Conservation (phyloP, 2,113 vertebrate species). For the Aegithalos caudatus region DNA sequence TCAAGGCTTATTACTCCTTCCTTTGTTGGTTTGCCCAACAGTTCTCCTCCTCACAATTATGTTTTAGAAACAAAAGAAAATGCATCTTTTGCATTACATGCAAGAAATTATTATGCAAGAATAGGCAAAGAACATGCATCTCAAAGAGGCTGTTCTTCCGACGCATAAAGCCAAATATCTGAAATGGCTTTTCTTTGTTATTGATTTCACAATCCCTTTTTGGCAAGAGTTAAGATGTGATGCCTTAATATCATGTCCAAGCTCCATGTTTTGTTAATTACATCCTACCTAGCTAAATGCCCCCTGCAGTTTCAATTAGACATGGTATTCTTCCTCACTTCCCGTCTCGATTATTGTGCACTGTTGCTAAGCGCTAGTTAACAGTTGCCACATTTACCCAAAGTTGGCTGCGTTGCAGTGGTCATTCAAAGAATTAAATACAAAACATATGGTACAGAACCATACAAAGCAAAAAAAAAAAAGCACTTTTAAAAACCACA, state of each 20-base stretch:
- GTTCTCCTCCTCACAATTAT: not conserved
- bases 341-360: constrained; percentile 48
- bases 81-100: fast-evolving
- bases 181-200: not conserved
- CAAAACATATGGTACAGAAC: constrained; percentile 59
- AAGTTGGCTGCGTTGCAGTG: constrained; percentile 28
- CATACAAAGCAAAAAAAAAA: not conserved
- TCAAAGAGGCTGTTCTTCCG: not conserved
- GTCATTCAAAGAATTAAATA: constrained; percentile 46
- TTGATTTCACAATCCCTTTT: not conserved
- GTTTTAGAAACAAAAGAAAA: not conserved
- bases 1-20: constrained; percentile 5
- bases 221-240: not conserved
- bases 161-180: not conserved
- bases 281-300: constrained; percentile 39
- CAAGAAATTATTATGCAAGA: not conserved
- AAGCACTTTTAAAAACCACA: not conserved
- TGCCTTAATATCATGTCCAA: constrained; percentile 25
- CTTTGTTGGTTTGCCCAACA: not conserved
- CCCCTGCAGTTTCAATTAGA: constrained; percentile 60
- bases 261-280: constrained; percentile 53
- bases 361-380: constrained; percentile 56
- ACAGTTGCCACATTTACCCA: constrained; percentile 64
- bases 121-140: fast-evolving
- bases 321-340: constrained; percentile 61